Evolutionary conservation across 2,888 invertebrate species (phyloP).

Genomic region (Marronus borbonicus): DNA sequence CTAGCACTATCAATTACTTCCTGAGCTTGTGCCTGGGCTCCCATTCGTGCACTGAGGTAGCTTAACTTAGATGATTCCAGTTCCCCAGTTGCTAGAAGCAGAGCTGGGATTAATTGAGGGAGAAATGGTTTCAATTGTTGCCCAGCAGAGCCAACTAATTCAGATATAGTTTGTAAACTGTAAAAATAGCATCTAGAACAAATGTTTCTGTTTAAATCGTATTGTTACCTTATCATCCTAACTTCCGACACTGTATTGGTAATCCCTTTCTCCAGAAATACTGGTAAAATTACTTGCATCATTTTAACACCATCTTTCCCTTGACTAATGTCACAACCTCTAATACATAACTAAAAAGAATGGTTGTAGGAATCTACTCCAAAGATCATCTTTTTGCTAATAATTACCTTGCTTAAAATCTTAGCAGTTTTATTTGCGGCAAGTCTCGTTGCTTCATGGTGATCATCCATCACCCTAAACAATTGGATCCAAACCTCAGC

Average conservation of each 20-base stretch:
- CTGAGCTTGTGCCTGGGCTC: conserved; percentile 80
- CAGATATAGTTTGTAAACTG: conserved; percentile 89
- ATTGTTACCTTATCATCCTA: conserved; percentile 78
- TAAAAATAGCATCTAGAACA: conserved; percentile 47
- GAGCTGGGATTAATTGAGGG: conserved; percentile 84
- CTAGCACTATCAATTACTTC: conserved; percentile 86
- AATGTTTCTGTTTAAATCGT: conserved; percentile 3
- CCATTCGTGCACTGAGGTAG: conserved; percentile 82
- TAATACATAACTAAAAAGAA: conserved; percentile 77
- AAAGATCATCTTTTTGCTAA: background rate
- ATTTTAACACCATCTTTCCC: conserved; percentile 83
- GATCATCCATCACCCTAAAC: conserved; percentile 95
- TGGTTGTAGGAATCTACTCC: background rate
- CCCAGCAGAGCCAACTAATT: conserved; percentile 88
- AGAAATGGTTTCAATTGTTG: conserved; percentile 86
- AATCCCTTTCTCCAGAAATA: conserved; percentile 86
- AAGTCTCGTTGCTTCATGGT: conserved; percentile 88
- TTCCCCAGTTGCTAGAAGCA: conserved; percentile 90
- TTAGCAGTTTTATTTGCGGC: conserved; percentile 82
- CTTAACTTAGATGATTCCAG: conserved; percentile 86
- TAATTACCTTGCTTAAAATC: conserved; percentile 80
- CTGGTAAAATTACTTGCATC: conserved; percentile 83
- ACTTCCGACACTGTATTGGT: conserved; percentile 86
- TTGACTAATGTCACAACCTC: conserved; percentile 78
- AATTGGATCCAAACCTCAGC: conserved; percentile 85